phyloP scores from a whole-genome alignment of 2,113 vertebrate genomes.

The Chitala chitala region DNA sequence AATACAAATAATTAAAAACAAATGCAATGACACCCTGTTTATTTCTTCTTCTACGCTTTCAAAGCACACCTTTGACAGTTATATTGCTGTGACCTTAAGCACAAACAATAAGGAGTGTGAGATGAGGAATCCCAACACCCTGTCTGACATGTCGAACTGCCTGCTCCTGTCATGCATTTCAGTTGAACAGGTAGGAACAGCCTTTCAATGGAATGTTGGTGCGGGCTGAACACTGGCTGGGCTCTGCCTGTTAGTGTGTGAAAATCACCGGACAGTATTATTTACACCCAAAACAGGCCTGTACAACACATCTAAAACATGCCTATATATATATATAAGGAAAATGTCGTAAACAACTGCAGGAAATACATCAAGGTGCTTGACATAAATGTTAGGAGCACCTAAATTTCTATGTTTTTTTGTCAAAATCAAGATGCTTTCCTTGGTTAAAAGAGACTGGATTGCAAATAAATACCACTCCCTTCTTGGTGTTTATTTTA shows the following conservation, averaged over 20 bases:
- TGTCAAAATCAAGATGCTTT: not conserved
- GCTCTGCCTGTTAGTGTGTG: not conserved
- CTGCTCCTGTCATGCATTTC: not conserved
- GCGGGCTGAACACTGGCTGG: not conserved
- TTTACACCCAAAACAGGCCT: not conserved
- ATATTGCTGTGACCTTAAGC: not conserved
- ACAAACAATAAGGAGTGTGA: not conserved
- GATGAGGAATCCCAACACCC: not conserved
- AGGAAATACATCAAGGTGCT: not conserved
- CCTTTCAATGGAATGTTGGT: not conserved
- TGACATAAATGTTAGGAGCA: not conserved
- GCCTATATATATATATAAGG: no score
- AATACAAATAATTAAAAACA: not conserved
- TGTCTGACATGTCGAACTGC: constrained; percentile 13
- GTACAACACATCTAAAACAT: not conserved
- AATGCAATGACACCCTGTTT: not conserved
- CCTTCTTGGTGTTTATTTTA: not conserved
- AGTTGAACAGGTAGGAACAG: not conserved
- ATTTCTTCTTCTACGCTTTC: not conserved
- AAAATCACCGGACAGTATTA: not conserved
- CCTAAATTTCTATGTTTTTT: no score
- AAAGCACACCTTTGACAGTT: not conserved
- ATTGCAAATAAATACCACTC: not conserved
- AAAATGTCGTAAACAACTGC: not conserved
- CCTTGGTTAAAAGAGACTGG: not conserved